Evolutionary conservation across 2,113 vertebrate genomes (phyloP), one percentile per base, ranked within the genome.

Genomic region (Eretmochelys imbricata): DNA sequence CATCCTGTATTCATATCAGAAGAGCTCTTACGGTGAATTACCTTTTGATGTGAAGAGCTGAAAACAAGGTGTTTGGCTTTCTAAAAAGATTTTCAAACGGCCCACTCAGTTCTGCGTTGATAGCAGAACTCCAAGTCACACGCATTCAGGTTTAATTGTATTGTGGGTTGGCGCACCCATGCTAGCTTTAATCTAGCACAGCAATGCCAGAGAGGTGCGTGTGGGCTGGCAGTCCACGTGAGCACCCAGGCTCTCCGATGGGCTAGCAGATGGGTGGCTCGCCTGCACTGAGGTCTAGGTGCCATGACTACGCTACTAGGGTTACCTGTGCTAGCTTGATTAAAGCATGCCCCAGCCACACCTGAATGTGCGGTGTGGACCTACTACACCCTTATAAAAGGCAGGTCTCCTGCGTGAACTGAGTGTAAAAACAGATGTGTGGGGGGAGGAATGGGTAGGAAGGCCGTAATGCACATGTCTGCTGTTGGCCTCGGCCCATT

Each of bases 21-120:
- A 97, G 95, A 97, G 95, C 94, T 94, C 96, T 80, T 91, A 19
- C 82, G 96, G 95, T 97, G 94, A 69, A 97, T 97, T 96, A 97
- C 93, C 90, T 89, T 96, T 46, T 1, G 84, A 90, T 87, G 90
- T 78, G 59, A 75, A 2, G 94, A 76, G 91, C 94, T 49, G 89
- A 16, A 19, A 86, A 50, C 1, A 1, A 80, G 80, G 83, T 8
- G 83, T 2, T 85, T 49, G n/a, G 1, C 42, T 76, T 46, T 46
- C 19, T 76, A 46, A 10, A 35, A 54, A 53, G 31, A 9, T 14
- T 10, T 5, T 76, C 35, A 5, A 8, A 80, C 1, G 79, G 25
- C 3, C 87, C 1, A 0, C 5, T 0, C 5, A 16, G 1, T 11
- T 5, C 65, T 1, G 57, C 2, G 62, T 51, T 48, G 10, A 1